Base-by-base conservation (phyloP, 2,888 invertebrate genomes). In the Antheraea yamamai region DNA sequence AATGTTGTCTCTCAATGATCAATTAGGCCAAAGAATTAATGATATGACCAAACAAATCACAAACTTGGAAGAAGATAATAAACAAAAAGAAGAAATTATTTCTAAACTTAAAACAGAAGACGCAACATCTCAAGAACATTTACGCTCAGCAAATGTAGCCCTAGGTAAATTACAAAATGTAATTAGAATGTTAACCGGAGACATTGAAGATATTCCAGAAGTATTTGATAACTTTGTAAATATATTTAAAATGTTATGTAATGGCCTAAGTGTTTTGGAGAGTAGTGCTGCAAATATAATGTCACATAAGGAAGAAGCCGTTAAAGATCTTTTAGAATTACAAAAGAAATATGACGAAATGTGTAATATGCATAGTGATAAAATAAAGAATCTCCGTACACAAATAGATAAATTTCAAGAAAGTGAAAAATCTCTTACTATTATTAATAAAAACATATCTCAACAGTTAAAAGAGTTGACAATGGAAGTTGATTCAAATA, bases 261-360 rank as follows among this genome's bases (percentile, higher is more conserved):
- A 83, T 58, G 85, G 81, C 72, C 81, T 92, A 68, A 79, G 79
- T 77, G 76, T 71, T n/a, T 84, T 92, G 78, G 87, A 91, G 79
- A 77, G 70, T 20, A 80, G 83, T 73, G 83, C 87, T 7, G 78
- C 73, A 61, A 79, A 84, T 74, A 79, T 85, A 55, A 73, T 88
- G 3, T 76, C 80, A 71, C 80, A 89, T 81, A 90, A 86, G 79
- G 81, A 87, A 76, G 30, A 75, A 61, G 76, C 77, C 1, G 55
- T 76, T 26, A 77, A 82, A 73, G 77, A 78, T 18, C 81, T 79
- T 76, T 55, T 61, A 12, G 74, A 79, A 55, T 79, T 88, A 74
- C 73, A 78, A 72, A 72, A 78, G 68, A 79, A 83, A 55, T 74
- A 81, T 61, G 73, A 78, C n/a, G 51, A 71, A 23, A 76, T 80